These are phyloP conservation scores for Eleginops maclovinus DNA, from an alignment of 2,113 vertebrate genomes.

Conservation along the genomic window DNA sequence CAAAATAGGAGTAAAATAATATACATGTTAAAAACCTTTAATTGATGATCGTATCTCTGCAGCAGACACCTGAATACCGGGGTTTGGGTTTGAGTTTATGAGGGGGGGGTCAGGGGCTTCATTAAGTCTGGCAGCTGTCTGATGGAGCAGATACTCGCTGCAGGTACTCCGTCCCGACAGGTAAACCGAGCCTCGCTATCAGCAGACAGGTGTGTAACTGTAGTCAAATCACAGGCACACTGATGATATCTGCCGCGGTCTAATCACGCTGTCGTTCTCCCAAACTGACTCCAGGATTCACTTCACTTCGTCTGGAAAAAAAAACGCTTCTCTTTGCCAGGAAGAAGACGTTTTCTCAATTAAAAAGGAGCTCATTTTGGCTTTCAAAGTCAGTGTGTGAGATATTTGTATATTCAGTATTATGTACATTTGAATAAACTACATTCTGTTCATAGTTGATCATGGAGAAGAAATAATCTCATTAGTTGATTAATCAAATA, in stretches of 20 bases:
- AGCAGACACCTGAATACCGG: too few species aligned
- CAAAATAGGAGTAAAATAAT: too few species aligned
- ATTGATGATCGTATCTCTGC: too few species aligned
- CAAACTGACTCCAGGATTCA: not conserved
- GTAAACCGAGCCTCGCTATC: constrained; percentile 74
- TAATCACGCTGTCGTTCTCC: constrained; percentile 10
- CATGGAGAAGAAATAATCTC: too few species aligned
- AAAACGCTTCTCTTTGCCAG: not conserved
- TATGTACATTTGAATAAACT: not conserved
- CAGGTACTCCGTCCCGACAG: constrained; percentile 12
- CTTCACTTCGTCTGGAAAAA: not conserved
- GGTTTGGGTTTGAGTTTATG: too few species aligned
- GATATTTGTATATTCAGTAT: too few species aligned
- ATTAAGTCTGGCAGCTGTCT: constrained; percentile 66
- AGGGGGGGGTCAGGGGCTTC: constrained; percentile 24
- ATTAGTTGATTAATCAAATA: too few species aligned
- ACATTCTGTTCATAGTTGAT: too few species aligned
- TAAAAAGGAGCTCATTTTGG: not conserved
- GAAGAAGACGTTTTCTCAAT: not conserved
- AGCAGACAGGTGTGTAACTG: constrained; percentile 71
- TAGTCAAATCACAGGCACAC: constrained; percentile 48
- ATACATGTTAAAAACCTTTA: too few species aligned
- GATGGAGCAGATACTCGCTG: constrained; percentile 46
- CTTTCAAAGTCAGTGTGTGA: not conserved
- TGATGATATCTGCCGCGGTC: constrained; percentile 21